A percentile compares a stretch with the other conserved stretches of the same genome.
Conservation (phyloP, 2,113 vertebrate genomes). For the Ivindomyrus marchei region DNA sequence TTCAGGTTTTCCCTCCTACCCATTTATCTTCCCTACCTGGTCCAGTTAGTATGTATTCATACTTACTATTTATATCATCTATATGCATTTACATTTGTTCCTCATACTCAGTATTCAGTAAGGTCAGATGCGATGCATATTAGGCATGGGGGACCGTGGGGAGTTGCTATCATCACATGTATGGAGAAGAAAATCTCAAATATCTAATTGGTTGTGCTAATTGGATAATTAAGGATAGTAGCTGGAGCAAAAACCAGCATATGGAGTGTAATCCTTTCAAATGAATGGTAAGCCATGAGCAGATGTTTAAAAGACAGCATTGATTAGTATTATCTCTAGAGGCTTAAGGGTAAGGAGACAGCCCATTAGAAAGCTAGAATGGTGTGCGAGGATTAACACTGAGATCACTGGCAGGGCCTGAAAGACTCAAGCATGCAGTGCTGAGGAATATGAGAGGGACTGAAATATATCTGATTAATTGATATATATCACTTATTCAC, state of each 20-base stretch:
- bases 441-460: not conserved
- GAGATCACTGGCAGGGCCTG: not conserved
- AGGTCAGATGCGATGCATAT: not conserved
- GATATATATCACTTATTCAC: not conserved
- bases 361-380: not conserved
- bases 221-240: constrained; percentile 7
- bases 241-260: not conserved
- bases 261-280: not conserved
- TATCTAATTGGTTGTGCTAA: constrained; percentile 10
- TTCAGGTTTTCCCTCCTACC: not conserved
- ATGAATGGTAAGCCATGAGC: not conserved
- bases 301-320: constrained; percentile 9
- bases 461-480: not conserved
- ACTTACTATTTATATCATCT: not conserved
- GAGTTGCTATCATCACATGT: not conserved
- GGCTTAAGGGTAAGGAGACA: not conserved
- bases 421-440: not conserved
- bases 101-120: not conserved
- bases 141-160: not conserved
- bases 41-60: not conserved
- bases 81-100: not conserved
- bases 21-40: not conserved
- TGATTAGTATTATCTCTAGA: not conserved
- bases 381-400: not conserved
- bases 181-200: not conserved